phyloP scores from a whole-genome alignment of 1,140 invertebrate genomes.

The Drosophila bipectinata region DNA sequence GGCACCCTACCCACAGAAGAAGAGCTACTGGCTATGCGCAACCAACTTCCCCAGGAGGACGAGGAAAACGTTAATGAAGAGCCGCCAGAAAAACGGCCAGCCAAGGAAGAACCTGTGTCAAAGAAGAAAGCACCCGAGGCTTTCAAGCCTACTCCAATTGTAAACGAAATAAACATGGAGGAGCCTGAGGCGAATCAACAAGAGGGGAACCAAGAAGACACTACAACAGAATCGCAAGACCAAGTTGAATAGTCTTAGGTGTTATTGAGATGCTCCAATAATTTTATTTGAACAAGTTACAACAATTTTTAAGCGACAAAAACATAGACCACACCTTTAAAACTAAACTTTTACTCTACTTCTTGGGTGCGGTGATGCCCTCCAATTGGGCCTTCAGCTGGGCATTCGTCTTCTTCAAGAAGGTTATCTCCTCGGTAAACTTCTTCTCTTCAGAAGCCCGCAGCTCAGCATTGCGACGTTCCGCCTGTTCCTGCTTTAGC shows the following conservation, averaged over 20 bases:
- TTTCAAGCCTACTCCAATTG: slow-evolving; percentile 85
- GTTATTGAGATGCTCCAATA: slow-evolving; percentile 33
- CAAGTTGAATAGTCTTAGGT: slow-evolving; percentile 16
- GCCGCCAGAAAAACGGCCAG: slow-evolving; percentile 57
- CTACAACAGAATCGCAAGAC: slow-evolving; percentile 1
- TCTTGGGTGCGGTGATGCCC: slow-evolving; percentile 96
- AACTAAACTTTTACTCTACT: slow-evolving; percentile 85
- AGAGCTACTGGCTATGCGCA: slow-evolving; percentile 52
- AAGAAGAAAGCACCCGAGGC: slow-evolving; percentile 60
- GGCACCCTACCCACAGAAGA: slow-evolving; percentile 83
- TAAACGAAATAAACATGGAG: slow-evolving; percentile 79
- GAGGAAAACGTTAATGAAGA: slow-evolving; percentile 46
- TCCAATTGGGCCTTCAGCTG: slow-evolving; percentile 97
- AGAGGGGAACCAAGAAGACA: slow-evolving; percentile 5
- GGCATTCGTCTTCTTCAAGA: slow-evolving; percentile 96
- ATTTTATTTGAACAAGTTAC: slow-evolving; percentile 58
- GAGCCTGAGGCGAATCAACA: slow-evolving; percentile 43
- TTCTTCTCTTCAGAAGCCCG: slow-evolving; percentile 94
- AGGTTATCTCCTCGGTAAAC: slow-evolving; percentile 95
- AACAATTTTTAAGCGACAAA: slow-evolving; percentile 49
- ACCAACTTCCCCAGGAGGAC: slow-evolving; percentile 52
- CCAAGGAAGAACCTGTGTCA: slow-evolving; percentile 34
- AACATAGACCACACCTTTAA: slow-evolving; percentile 27
- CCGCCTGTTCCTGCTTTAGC: slow-evolving; percentile 92
- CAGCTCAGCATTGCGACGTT: slow-evolving; percentile 93